phyloP scores from a whole-genome alignment of 2,797 vertebrate genomes.

The Tenualosa thibaudeaui region DNA sequence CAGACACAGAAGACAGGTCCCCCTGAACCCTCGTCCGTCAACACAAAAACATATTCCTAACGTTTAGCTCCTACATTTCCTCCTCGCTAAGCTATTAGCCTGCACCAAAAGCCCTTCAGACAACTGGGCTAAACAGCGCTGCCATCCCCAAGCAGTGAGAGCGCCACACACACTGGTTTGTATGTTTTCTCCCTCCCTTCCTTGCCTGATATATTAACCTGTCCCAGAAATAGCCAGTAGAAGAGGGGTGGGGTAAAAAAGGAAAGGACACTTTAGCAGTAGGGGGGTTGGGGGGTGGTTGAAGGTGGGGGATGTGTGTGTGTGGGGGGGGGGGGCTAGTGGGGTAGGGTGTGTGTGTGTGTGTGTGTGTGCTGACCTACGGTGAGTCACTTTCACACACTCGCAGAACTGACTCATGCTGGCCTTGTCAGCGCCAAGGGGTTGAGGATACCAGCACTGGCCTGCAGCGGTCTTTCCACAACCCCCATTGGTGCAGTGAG shows the following conservation, averaged over 20 bases:
- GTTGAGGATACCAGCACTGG: not conserved
- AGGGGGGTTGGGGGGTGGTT: constrained; percentile 44
- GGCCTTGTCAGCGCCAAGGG: constrained; percentile 11
- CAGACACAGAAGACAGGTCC: not conserved
- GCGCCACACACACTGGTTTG: not conserved
- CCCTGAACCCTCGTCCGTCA: not conserved
- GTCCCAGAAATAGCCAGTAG: constrained; percentile 69
- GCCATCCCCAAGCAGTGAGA: not conserved
- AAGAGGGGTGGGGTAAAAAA: constrained; percentile 65
- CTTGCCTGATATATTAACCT: constrained; percentile 45
- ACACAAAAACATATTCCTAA: not conserved
- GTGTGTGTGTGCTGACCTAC: constrained; percentile 58
- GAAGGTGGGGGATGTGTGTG: not conserved
- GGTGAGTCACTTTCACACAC: constrained; percentile 68
- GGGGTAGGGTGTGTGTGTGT: not conserved
- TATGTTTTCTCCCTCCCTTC: not conserved
- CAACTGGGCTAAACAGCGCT: not conserved
- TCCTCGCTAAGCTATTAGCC: not conserved
- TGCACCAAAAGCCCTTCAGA: constrained; percentile 11
- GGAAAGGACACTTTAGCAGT: constrained; percentile 72
- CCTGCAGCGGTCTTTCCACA: not conserved
- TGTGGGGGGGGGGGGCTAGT: constrained; percentile 48
- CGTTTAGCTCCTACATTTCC: not conserved
- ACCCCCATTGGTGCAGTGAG: not conserved
- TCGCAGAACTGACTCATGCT: constrained; percentile 32